Evolutionary conservation across 2,888 invertebrate species (phyloP), one percentile per base, ranked within the genome.

Genomic region (Pristionchus japonicus): DNA sequence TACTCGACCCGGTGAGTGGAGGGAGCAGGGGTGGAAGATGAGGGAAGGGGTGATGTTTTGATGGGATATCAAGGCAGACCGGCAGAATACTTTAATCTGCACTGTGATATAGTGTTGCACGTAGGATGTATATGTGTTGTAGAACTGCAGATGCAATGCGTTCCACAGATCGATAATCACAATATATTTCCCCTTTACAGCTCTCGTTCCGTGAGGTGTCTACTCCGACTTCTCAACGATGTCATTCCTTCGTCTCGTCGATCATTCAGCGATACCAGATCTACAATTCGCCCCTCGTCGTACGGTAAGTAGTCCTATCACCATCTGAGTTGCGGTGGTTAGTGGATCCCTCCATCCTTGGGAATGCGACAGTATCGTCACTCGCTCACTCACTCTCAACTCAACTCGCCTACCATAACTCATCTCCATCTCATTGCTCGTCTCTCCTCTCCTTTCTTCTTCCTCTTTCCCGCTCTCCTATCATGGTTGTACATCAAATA

Each of bases 1-100:
- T 91, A 37, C 88, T 92, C 23, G 90, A 91, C 52, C 89, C 89
- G 89, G 92, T 92, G n/a, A 52, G 89, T 70, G 1, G 64, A 37
- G 61, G 31, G 15, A n/a, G n/a, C 17, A 34, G 52, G 57, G 52
- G 6, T 57, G 23, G n/a, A n/a, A n/a, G 23, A 23, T 3, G 7
- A 20, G 37, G 23, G 27, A 0, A 70, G 70, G 23, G 27, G 31
- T 2, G 15, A 47, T n/a, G 7, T 4, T 82, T 0, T 4, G 1
- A 43, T 40, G n/a, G n/a, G n/a, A n/a, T n/a, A n/a, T n/a, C n/a
- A n/a, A n/a, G n/a, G n/a, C n/a, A n/a, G n/a, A n/a, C n/a, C n/a
- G n/a, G n/a, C n/a, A n/a, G n/a, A n/a, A n/a, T n/a, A n/a, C n/a
- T n/a, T n/a, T n/a, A n/a, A n/a, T n/a, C n/a, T n/a, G n/a, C n/a